A percentile compares a stretch with the other conserved stretches of the same genome.
Conservation (phyloP, 2,113 vertebrate genomes). For the Upupa epops region DNA sequence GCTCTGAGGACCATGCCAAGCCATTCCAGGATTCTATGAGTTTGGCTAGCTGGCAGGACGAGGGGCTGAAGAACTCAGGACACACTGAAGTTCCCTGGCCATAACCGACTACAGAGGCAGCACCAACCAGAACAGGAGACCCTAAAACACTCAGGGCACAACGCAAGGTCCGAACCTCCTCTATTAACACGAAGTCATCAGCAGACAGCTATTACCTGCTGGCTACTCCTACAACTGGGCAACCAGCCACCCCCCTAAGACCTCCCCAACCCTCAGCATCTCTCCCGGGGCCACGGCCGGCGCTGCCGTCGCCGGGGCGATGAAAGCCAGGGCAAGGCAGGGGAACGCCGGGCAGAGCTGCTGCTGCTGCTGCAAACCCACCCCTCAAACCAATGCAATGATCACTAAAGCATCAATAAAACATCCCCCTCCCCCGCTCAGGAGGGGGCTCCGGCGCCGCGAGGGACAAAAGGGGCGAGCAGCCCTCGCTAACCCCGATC, state of each 20-base stretch:
- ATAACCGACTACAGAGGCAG: too few species aligned
- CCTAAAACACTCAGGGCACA: fast-evolving
- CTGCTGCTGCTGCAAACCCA: neutral
- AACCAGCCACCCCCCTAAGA: neutral
- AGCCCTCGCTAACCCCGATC: neutral
- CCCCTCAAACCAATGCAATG: neutral
- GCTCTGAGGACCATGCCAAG: too few species aligned
- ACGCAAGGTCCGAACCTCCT: neutral
- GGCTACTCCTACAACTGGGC: neutral
- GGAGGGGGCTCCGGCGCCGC: neutral
- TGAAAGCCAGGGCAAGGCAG: neutral
- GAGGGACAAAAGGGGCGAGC: conserved; percentile 11
- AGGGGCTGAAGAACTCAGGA: neutral
- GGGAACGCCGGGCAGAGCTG: neutral
- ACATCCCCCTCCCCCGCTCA: neutral
- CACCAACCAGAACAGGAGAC: neutral
- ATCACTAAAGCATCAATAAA: neutral
- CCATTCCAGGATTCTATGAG: too few species aligned
- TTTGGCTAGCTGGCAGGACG: neutral
- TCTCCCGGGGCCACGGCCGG: fast-evolving
- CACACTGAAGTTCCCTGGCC: neutral
- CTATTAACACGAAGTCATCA: fast-evolving
- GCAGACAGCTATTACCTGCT: too few species aligned
- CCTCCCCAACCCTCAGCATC: neutral
- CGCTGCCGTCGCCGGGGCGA: neutral